Base-by-base conservation (phyloP, 2,888 invertebrate genomes). In the Latrodectus hesperus region DNA sequence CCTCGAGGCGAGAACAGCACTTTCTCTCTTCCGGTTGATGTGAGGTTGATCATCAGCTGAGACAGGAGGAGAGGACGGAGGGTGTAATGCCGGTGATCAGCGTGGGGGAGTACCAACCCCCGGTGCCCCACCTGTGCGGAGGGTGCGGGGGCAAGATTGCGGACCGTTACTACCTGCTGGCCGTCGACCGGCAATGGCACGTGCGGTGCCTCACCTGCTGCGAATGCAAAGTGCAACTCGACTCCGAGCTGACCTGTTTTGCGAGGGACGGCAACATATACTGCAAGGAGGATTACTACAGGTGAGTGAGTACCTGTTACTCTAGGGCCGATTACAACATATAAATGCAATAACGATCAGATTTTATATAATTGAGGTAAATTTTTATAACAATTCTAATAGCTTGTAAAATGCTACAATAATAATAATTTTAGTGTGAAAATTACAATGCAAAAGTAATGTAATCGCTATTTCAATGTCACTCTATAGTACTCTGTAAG, bases 271-370 rank as follows among this genome's bases (percentile, higher is more conserved):
- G 97, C 91, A 96, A 96, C 92, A 98, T 98, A 91, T 98, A 97
- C 93, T 98, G 98, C 95, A 98, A 97, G 94, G 96, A 96, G 92
- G 98, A 98, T 93, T 98, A 98, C 93, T 96, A 97, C 94, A 96
- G 97, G 98, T 98, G 92, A 95, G 96, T 1, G n/a, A 38, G 1
- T 10, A 9, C 9, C 0, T 71, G 0, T 26, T 38, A 2, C 17
- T 16, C 16, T 71, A 49, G 60, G 60, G 9, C 22, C n/a, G n/a
- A n/a, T 38, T 38, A 38, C 38, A 38, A 1, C 5, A 5, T 38
- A 38, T 38, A 3, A 38, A 38, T 38, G 2, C 6, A 38, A 38
- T 38, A 38, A 38, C 38, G 6, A 38, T 38, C 38, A 38, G 0
- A 4, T 38, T 38, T 38, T 38, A 38, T n/a, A 38, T 38, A 6